Conservation (phyloP, 2,113 vertebrate species). For the Sprattus sprattus region DNA sequence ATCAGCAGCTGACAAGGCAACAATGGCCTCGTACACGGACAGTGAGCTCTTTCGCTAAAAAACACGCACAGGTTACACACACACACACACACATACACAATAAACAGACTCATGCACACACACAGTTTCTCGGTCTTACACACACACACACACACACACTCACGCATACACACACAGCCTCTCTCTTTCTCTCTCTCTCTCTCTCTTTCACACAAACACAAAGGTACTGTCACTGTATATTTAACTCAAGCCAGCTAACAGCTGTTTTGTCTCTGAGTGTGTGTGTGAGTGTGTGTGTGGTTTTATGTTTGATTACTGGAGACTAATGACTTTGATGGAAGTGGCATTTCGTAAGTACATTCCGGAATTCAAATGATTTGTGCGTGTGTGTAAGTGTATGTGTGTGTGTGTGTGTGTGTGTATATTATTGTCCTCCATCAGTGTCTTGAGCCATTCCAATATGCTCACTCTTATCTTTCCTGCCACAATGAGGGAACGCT, state of each 20-base stretch:
- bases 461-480: not conserved
- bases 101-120: not conserved
- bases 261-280: not conserved
- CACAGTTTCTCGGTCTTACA: conserved; percentile 10
- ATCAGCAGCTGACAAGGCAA: conserved; percentile 41
- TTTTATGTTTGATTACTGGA: not conserved
- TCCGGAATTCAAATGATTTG: not conserved
- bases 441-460: conserved; percentile 23
- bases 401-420: not conserved
- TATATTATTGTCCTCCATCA: conserved; percentile 9
- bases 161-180: not conserved
- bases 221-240: not conserved
- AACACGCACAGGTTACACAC: not conserved
- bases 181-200: not conserved
- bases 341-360: not conserved
- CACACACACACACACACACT: conserved; percentile 8
- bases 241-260: not conserved
- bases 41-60: not conserved
- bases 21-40: not conserved
- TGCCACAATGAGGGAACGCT: not conserved
- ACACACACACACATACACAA: not conserved
- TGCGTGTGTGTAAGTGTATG: not conserved
- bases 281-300: not conserved
- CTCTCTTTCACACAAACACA: not conserved
- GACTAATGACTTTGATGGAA: not conserved